Evolutionary conservation across 2,797 vertebrate genomes (phyloP).

Genomic region (Sphaeramia orbicularis): DNA sequence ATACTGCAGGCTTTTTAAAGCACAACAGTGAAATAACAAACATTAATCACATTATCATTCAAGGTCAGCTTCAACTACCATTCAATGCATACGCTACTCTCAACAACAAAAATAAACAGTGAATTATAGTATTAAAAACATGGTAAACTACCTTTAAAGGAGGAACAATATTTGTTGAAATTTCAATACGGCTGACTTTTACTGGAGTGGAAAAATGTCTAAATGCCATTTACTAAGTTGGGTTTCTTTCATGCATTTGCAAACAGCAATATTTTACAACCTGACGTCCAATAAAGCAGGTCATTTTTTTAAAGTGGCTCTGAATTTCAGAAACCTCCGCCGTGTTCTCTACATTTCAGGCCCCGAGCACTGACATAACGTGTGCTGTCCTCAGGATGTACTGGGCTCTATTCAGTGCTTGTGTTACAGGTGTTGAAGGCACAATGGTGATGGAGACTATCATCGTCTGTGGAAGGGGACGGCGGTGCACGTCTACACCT

Average conservation of each 20-base stretch:
- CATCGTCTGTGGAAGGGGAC: conserved; percentile 55
- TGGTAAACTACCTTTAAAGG: conserved; percentile 47
- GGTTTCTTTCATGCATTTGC: conserved; percentile 57
- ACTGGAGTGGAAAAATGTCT: conserved; percentile 19
- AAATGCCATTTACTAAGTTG: conserved; percentile 17
- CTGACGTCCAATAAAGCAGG: conserved; percentile 42
- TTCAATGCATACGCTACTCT: conserved; percentile 64
- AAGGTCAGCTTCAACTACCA: conserved; percentile 70
- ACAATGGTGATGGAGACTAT: conserved; percentile 69
- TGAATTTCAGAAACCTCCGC: conserved; percentile 33
- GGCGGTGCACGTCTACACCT: conserved; percentile 75
- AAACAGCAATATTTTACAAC: conserved; percentile 62
- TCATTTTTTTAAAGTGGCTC: conserved; percentile 36
- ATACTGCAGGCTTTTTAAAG: conserved; percentile 50
- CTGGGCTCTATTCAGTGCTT: conserved; percentile 73
- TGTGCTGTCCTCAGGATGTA: conserved; percentile 56
- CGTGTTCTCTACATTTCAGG: conserved; percentile 44
- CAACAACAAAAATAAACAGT: conserved; percentile 61
- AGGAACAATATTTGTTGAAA: conserved; percentile 37
- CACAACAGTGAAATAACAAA: conserved; percentile 60
- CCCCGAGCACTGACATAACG: conserved; percentile 52
- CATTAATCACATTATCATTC: conserved; percentile 70
- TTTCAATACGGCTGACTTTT: conserved; percentile 40
- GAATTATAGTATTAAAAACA: conserved; percentile 60
- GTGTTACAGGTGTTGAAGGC: conserved; percentile 71